Evolutionary conservation across 1,140 invertebrate genomes (phyloP), one percentile per base, ranked within the genome.

Genomic region (Anthonomus grandis): DNA sequence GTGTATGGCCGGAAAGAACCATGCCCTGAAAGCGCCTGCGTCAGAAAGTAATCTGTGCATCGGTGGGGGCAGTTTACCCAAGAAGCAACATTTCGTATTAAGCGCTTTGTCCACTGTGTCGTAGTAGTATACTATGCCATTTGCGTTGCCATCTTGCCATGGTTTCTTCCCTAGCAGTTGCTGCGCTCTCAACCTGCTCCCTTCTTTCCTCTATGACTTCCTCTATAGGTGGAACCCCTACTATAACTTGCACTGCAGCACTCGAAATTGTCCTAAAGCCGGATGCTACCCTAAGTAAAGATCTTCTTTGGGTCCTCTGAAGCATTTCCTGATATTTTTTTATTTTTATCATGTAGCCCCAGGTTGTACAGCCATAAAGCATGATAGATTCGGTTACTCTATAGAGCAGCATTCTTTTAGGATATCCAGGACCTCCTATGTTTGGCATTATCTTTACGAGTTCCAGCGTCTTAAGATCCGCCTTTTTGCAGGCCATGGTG

Each of bases 311-410:
- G 5, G 10, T 21, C 9, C n/a, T 38, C n/a, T 19, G 37, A n/a
- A 50, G 4, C 47, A 49, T 45, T n/a, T 47, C 17, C 34, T 27
- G 34, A n/a, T 50, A 42, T 21, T 39, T 47, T n/a, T 53, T 22
- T 10, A 23, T 13, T 13, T 25, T 44, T 13, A 61, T 9, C 8
- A 25, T 53, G 2, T 47, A 18, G 2, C 23, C 2, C 59, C 52
- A 60, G 8, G 50, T 24, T 18, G 51, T 51, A 2, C 53, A 47
- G 5, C 36, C 59, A 45, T 61, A 61, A 1, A 57, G 27, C 9
- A 61, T 5, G 1, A 47, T 57, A 2, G 53, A 51, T 1, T 57
- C 21, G 13, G 22, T 12, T 1, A 51, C 46, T 4, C 31, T 19
- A n/a, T 17, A 34, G 1, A 61, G 18, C 0, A 48, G 19, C 10